Conservation (phyloP, 2,888 invertebrate species). For the Drosophila acutilabella region DNA sequence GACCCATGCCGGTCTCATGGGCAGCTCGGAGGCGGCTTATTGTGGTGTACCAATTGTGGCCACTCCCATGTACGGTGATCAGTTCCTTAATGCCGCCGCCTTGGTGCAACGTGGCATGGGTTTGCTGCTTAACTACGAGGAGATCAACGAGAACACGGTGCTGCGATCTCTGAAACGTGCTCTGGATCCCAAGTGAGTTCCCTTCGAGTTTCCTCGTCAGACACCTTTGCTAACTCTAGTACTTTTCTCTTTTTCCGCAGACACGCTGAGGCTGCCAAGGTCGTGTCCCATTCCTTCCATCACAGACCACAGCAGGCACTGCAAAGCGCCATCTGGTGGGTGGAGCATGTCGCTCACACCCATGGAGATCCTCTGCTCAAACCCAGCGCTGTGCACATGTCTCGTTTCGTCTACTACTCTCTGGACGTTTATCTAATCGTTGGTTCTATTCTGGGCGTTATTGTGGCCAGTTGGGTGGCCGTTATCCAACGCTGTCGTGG, state of each 20-base stretch:
- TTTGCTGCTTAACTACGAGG: constrained; percentile 85
- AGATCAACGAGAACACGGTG: constrained; percentile 86
- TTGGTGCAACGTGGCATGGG: constrained; percentile 87
- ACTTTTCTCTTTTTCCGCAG: constrained; percentile 51
- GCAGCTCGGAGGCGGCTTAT: constrained; percentile 88
- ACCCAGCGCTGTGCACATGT: constrained; percentile 83
- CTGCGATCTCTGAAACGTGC: constrained; percentile 85
- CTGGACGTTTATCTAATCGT: constrained; percentile 81
- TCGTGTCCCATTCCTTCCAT: constrained; percentile 86
- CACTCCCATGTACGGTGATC: constrained; percentile 90
- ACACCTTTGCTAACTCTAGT: no score
- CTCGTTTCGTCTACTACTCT: constrained; percentile 82
- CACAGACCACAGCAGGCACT: constrained; percentile 87
- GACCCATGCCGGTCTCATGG: constrained; percentile 91
- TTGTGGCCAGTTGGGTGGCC: constrained; percentile 70
- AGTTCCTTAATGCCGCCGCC: constrained; percentile 87
- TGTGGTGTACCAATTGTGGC: constrained; percentile 88
- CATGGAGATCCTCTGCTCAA: constrained; percentile 86
- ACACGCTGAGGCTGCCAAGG: constrained; percentile 84
- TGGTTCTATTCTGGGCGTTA: constrained; percentile 48
- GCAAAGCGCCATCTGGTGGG: constrained; percentile 88
- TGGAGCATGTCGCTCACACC: constrained; percentile 88
- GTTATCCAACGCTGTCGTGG: constrained; percentile 59
- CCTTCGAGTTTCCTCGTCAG: fast-evolving
- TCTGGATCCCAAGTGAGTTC: constrained; percentile 85